A percentile compares a stretch with the other conserved stretches of the same genome.
These are phyloP conservation scores for Drosophila kambysellisi DNA, from an alignment of 2,888 invertebrate species.

Conservation along the genomic window DNA sequence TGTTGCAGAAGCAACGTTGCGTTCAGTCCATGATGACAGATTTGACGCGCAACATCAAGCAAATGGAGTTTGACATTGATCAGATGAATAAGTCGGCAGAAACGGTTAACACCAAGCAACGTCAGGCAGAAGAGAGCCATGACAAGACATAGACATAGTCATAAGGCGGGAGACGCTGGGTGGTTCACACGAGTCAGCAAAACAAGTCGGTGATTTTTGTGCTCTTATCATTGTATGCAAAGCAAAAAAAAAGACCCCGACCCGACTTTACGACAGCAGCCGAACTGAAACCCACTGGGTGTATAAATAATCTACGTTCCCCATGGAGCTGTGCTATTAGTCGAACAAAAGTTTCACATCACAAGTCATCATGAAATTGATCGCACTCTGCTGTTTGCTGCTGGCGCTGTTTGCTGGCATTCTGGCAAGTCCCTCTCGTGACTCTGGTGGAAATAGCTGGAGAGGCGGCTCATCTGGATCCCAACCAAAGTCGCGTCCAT, in stretches of 20 bases:
- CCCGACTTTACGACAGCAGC: conserved; percentile 41
- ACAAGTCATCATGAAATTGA: conserved; percentile 51
- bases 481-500: conserved; percentile 32
- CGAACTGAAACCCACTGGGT: neutral
- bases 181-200: conserved; percentile 13
- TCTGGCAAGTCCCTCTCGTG: conserved; percentile 45
- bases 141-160: conserved; percentile 17
- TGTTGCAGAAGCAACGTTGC: conserved; percentile 42
- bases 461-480: conserved; percentile 25
- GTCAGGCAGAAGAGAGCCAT: conserved; percentile 6
- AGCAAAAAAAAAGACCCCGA: conserved; percentile 32
- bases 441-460: conserved; percentile 48
- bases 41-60: conserved; percentile 56
- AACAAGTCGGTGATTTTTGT: conserved; percentile 34
- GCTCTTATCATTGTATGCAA: conserved; percentile 21
- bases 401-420: conserved; percentile 32
- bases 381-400: conserved; percentile 46
- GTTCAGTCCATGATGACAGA: conserved; percentile 54
- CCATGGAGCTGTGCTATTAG: neutral
- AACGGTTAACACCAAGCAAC: neutral
- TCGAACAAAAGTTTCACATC: neutral
- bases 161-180: neutral
- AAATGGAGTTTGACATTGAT: conserved; percentile 58
- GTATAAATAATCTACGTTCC: conserved; percentile 51
- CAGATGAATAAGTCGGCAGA: neutral